These are phyloP conservation scores for Hyaena hyaena DNA, from an alignment of 2,113 vertebrate species.

Conservation along the genomic window DNA sequence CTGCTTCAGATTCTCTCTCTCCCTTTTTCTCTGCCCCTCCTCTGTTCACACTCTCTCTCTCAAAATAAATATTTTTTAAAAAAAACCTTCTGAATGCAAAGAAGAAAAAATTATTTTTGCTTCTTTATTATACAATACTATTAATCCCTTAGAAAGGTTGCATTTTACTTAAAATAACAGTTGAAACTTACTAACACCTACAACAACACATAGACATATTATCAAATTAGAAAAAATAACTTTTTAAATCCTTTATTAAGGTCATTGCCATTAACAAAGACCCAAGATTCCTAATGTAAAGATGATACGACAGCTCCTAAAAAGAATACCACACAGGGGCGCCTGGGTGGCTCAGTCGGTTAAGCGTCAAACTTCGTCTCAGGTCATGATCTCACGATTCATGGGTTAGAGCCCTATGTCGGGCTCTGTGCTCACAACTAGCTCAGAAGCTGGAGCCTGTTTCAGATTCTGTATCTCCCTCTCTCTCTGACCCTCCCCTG, in stretches of 20 bases:
- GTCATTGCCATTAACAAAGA: not conserved
- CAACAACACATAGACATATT: not conserved
- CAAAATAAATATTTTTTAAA: too few species aligned
- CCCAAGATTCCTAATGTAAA: not conserved
- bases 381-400: too few species aligned
- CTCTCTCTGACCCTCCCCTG: too few species aligned
- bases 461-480: too few species aligned
- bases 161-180: conserved; percentile 36
- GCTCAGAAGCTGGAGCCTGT: too few species aligned
- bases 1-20: too few species aligned
- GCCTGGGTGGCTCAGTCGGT: too few species aligned
- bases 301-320: not conserved
- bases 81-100: not conserved
- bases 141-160: not conserved
- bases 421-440: too few species aligned
- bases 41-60: too few species aligned
- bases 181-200: conserved; percentile 53
- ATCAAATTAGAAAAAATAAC: conserved; percentile 30
- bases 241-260: not conserved
- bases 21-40: too few species aligned
- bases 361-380: too few species aligned
- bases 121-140: conserved; percentile 2
- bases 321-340: not conserved
- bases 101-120: conserved; percentile 40
- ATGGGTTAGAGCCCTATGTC: too few species aligned